A percentile compares a stretch with the other conserved stretches of the same genome.
phyloP scores from a whole-genome alignment of 2,797 vertebrate species.

The Fratercula arctica region DNA sequence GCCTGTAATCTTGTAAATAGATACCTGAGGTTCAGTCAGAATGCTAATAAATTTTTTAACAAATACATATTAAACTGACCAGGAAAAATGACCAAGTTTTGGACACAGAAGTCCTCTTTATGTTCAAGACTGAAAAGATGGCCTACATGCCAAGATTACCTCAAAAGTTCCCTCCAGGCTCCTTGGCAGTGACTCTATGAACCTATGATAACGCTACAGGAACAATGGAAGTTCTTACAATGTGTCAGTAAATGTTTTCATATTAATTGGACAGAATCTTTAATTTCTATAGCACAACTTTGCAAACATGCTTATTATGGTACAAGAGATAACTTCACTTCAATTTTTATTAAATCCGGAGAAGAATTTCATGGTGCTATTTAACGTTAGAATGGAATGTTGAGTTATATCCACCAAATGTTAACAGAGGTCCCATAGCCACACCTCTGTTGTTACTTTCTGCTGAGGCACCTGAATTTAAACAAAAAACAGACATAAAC shows the following conservation, averaged over 20 bases:
- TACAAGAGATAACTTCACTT: not conserved
- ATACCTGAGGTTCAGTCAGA: not conserved
- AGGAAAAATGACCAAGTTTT: not conserved
- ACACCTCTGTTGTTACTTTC: slow-evolving; percentile 36
- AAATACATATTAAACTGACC: not conserved
- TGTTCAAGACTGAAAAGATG: not conserved
- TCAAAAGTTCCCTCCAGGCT: not conserved
- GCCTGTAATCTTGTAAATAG: not conserved
- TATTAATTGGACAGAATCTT: not conserved
- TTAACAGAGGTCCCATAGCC: not conserved
- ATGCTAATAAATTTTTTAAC: not conserved
- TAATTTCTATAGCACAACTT: not conserved
- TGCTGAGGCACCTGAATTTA: slow-evolving; percentile 31
- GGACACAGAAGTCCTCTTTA: not conserved
- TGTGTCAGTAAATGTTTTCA: not conserved
- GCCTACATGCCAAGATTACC: not conserved
- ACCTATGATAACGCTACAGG: fast-evolving
- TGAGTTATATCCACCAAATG: not conserved
- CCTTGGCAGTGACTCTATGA: not conserved
- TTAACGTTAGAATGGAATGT: not conserved
- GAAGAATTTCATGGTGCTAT: not conserved
- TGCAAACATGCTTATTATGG: not conserved
- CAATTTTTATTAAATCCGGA: not conserved
- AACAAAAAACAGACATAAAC: slow-evolving; percentile 40
- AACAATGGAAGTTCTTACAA: not conserved